Evolutionary conservation across 2,888 invertebrate genomes (phyloP).

Genomic region (Drosophila sordidapex): DNA sequence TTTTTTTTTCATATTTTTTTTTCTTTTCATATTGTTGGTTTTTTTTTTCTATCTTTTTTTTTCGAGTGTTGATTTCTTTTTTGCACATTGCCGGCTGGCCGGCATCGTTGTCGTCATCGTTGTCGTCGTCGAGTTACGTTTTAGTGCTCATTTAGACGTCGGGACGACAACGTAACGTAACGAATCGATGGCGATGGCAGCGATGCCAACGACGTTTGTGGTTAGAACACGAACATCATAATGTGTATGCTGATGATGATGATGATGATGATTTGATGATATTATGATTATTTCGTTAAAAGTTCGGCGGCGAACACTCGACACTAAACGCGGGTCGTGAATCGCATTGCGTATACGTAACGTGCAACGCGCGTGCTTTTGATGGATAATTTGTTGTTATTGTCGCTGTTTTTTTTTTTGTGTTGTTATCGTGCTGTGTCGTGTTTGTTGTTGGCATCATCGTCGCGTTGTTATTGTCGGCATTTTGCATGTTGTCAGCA

Average conservation of each 20-base stretch:
- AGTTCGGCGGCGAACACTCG: conserved; percentile 20
- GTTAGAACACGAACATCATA: conserved; percentile 46
- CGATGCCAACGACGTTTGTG: conserved; percentile 54
- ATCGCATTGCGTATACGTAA: conserved; percentile 60
- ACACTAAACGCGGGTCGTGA: conserved; percentile 25
- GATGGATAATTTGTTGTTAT: conserved; percentile 48
- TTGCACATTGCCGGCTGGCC: conserved; percentile 56
- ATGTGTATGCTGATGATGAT: conserved; percentile 25
- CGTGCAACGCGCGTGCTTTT: conserved; percentile 63
- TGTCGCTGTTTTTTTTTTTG: conserved; percentile 7
- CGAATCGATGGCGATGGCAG: conserved; percentile 29
- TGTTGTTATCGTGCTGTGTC: conserved; percentile 13
- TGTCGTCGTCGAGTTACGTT: conserved; percentile 59
- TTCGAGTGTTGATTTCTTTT: conserved; percentile 9
- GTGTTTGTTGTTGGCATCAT: conserved; percentile 10
- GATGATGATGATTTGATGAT: conserved; percentile 13
- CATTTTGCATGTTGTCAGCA: conserved; percentile 45
- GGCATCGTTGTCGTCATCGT: conserved; percentile 45
- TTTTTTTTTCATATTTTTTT: conserved; percentile 5
- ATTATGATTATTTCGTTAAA: conserved; percentile 13
- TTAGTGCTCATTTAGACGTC: conserved; percentile 81
- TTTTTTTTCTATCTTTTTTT: conserved; percentile 8
- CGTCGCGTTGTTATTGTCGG: conserved; percentile 41
- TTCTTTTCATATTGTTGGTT: conserved; percentile 4
- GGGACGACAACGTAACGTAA: conserved; percentile 67